phyloP scores from a whole-genome alignment of 2,888 invertebrate genomes.

The Phengaris arion region DNA sequence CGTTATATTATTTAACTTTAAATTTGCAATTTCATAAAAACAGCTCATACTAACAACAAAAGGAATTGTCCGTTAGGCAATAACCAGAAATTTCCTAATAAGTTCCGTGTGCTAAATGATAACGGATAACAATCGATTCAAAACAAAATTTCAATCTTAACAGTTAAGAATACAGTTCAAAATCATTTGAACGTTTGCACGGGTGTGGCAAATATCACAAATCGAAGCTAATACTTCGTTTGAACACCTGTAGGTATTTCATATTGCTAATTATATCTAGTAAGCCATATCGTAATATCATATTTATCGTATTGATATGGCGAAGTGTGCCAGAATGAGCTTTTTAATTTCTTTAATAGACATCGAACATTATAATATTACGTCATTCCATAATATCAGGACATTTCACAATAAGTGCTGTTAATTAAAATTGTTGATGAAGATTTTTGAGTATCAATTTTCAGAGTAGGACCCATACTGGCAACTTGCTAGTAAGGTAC shows the following conservation, averaged over 20 bases:
- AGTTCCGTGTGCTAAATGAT: constrained; percentile 24
- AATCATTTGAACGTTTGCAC: not conserved
- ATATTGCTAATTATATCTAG: constrained; percentile 1
- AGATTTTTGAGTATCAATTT: not conserved
- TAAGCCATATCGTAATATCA: not conserved
- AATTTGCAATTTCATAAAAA: not conserved
- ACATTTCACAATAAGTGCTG: not conserved
- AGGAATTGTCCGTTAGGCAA: constrained; percentile 8
- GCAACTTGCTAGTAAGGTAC: too few relatives aligned
- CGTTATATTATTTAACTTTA: too few relatives aligned
- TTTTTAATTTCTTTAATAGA: not conserved
- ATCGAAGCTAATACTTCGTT: not conserved
- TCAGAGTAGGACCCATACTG: not conserved
- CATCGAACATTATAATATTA: not conserved
- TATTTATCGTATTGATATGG: constrained; percentile 4
- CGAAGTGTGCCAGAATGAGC: constrained; percentile 5
- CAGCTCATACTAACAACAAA: not conserved
- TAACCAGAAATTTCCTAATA: constrained; percentile 12
- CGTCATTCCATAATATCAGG: not conserved
- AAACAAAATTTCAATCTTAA: not conserved
- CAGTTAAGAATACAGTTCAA: not conserved
- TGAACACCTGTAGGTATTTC: constrained; percentile 4
- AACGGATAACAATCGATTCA: constrained; percentile 7
- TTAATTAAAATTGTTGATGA: not conserved
- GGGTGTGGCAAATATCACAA: not conserved